Conservation (phyloP, 1,140 invertebrate genomes). For the Drosophila burlai region DNA sequence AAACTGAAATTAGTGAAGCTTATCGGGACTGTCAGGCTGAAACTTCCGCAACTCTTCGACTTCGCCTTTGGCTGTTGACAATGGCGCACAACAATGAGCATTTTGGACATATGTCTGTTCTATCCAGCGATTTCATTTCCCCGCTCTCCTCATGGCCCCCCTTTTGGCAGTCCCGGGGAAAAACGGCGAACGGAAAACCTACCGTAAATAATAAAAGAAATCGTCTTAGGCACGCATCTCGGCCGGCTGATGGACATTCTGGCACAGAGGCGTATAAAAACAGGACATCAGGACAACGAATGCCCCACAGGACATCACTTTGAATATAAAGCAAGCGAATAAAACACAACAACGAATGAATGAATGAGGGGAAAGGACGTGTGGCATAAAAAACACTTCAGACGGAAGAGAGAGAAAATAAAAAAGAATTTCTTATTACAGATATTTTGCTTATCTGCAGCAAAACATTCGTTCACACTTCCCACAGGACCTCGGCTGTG, state of each 20-base stretch:
- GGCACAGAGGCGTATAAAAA: conserved; percentile 30
- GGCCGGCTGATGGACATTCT: conserved; percentile 68
- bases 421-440: conserved; percentile 83
- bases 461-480: conserved; percentile 83
- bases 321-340: conserved; percentile 82
- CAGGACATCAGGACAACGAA: conserved; percentile 42
- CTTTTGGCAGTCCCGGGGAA: neutral
- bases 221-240: conserved; percentile 81
- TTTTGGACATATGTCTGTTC: conserved; percentile 71
- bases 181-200: conserved; percentile 26
- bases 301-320: conserved; percentile 77
- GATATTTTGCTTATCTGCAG: conserved; percentile 82
- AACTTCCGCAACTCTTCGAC: conserved; percentile 67
- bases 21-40: conserved; percentile 56
- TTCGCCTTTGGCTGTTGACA: conserved; percentile 57
- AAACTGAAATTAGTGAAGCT: conserved; percentile 57
- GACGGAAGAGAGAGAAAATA: conserved; percentile 52
- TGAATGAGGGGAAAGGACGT: conserved; percentile 46
- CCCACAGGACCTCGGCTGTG: conserved; percentile 25
- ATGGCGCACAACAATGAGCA: conserved; percentile 67
- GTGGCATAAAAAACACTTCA: conserved; percentile 81
- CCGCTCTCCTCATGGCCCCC: conserved; percentile 15
- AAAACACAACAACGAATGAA: conserved; percentile 66
- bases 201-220: conserved; percentile 81
- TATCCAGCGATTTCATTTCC: conserved; percentile 52